A percentile compares a stretch with the other conserved stretches of the same genome.
Evolutionary conservation across 2,888 invertebrate genomes (phyloP).

Genomic region (Drosophila monieri): DNA sequence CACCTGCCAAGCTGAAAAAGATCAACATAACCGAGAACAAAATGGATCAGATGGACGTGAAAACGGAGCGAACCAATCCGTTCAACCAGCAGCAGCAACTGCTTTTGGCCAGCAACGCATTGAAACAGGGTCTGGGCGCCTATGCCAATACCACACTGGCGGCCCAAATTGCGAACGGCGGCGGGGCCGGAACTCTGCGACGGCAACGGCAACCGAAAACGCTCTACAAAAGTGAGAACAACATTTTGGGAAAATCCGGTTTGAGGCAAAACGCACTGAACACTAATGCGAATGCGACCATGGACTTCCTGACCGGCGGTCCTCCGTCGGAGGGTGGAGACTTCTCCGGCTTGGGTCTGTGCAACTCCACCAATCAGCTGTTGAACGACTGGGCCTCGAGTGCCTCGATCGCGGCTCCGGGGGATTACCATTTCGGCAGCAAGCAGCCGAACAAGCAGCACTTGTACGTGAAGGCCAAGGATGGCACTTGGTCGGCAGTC

Average conservation of each 20-base stretch:
- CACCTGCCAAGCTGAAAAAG: constrained; percentile 77
- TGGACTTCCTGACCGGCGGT: constrained; percentile 77
- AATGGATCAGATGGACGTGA: constrained; percentile 59
- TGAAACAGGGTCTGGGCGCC: constrained; percentile 81
- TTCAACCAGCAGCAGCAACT: constrained; percentile 81
- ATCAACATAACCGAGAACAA: constrained; percentile 84
- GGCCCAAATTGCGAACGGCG: constrained; percentile 79
- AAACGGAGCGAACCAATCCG: constrained; percentile 63
- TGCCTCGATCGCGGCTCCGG: constrained; percentile 73
- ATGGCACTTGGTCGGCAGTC: constrained; percentile 83
- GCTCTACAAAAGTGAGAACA: constrained; percentile 83
- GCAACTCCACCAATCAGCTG: constrained; percentile 81
- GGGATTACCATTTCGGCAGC: constrained; percentile 80
- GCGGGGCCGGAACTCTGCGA: constrained; percentile 81
- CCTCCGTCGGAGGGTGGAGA: constrained; percentile 64
- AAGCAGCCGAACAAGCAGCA: constrained; percentile 83
- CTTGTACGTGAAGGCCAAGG: constrained; percentile 83
- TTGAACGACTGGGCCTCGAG: constrained; percentile 81
- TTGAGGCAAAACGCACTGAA: constrained; percentile 22
- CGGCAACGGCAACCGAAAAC: constrained; percentile 83
- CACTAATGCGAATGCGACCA: constrained; percentile 33
- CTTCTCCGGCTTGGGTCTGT: constrained; percentile 69
- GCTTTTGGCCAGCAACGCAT: constrained; percentile 80
- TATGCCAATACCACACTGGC: constrained; percentile 81
- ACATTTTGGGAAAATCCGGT: constrained; percentile 72